Evolutionary conservation across 2,797 vertebrate species (phyloP), one percentile per base, ranked within the genome.

Genomic region (Phylloscopus collybita): DNA sequence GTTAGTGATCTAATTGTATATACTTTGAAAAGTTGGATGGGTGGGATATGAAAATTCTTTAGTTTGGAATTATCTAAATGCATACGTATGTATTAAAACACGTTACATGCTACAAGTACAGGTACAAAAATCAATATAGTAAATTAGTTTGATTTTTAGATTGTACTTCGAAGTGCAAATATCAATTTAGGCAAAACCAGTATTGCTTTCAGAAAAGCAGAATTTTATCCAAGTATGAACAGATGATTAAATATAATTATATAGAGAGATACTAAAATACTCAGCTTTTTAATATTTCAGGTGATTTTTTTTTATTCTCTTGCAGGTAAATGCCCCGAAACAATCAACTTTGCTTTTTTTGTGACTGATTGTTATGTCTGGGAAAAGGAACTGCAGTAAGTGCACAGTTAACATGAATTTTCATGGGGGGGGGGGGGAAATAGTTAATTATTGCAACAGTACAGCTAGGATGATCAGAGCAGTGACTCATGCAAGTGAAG

Each of bases 361-460:
- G 26, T 71, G 65, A 42, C 50, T 47, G n/a, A 40, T 47, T 51
- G 49, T 59, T 88, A 23, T 2, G 6, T 62, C 59, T 72, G 59
- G 22, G 50, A 82, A 88, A 81, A 51, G 0, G 1, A 80, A 62
- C 54, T 66, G 45, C 27, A 65, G 72, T 90, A 66, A 92, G 65
- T 66, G 38, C 34, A 65, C 29, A 69, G 61, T 74, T 91, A 86
- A 88, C 4, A 4, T 40, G 30, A 78, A 42, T 78, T 90, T 92
- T 85, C 25, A 23, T 22, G 21, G 36, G 15, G 34, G 32, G 21
- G 36, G 15, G 34, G 32, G 5, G 4, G 0, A 1, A 60, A 59
- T 44, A 70, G 79, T 72, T 95, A 71, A 91, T 93, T 93, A 56
- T 81, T 95, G 78, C 13, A 22, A 64, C 70, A 59, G 54, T 78